Base-by-base conservation (phyloP, 2,797 vertebrate species). In the Presbytis comata region DNA sequence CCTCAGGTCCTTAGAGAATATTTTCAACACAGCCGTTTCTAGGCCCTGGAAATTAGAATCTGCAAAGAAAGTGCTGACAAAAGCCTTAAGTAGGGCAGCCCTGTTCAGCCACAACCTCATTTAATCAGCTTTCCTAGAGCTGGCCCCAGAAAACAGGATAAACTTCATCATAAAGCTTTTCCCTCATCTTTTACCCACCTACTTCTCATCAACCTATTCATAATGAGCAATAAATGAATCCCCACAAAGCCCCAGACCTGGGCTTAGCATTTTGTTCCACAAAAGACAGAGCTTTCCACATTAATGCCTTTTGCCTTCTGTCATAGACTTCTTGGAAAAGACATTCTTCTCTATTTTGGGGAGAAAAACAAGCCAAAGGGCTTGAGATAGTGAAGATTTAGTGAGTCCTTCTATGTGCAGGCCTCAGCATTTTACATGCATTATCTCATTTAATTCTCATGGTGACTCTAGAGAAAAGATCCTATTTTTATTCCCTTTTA, bases 51-150 rank as follows among this genome's bases (percentile, higher is more conserved):
- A 98, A 97, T 97, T 89, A 94, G 86, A 97, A 92, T 97, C 80
- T 90, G 94, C 80, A 95, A 91, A 97, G 64, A 72, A 94, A 96
- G 26, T 95, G 89, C 93, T 91, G 97, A 97, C 94, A 96, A 94
- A 95, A 89, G 70, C 46, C 39, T 7, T 96, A 97, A 98, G 91
- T 94, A 97, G 93, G 96, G 39, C 93, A 96, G 44, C 36, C 74
- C 85, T 61, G 89, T 50, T 57, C 75, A 55, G 83, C 41, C 61
- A 79, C 78, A 50, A 72, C 50, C 80, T 92, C 75, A 12, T 64
- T 82, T 96, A 97, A 97, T 95, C 98, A 96, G 96, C 95, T 98
- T 97, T 95, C 82, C 24, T 48, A 97, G 79, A 96, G 72, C 79
- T 30, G 76, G 76, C 48, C 84, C 81, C 95, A 94, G 70, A 96